Conservation (phyloP, 1,140 invertebrate genomes). For the Atta cephalotes region DNA sequence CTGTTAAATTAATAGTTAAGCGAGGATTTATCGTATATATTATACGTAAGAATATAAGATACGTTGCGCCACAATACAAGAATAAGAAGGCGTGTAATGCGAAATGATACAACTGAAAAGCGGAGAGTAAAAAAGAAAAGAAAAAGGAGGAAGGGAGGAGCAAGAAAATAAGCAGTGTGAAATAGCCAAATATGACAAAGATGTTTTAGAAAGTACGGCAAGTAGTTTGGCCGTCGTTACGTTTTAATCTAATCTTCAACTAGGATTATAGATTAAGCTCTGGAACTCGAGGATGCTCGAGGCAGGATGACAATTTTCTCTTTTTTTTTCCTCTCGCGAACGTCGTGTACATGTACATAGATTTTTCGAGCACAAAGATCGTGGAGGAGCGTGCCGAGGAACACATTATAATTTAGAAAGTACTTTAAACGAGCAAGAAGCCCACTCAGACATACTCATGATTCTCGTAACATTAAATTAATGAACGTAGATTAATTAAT, state of each 20-base stretch:
- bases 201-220: constrained; percentile 70
- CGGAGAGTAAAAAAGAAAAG: constrained; percentile 23
- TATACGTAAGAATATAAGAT: constrained; percentile 69
- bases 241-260: constrained; percentile 70
- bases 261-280: constrained; percentile 38
- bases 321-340: constrained; percentile 39
- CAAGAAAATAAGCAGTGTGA: constrained; percentile 52
- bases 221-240: constrained; percentile 71
- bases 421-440: constrained; percentile 24
- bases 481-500: constrained; percentile 75
- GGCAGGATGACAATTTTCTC: constrained; percentile 31
- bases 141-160: constrained; percentile 24
- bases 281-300: constrained; percentile 22
- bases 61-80: constrained; percentile 59
- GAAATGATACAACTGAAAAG: constrained; percentile 29
- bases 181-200: constrained; percentile 83
- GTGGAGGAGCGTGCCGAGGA: constrained; percentile 53
- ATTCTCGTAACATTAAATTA: constrained; percentile 79
- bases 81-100: constrained; percentile 34
- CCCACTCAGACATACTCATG: constrained; percentile 81
- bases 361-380: constrained; percentile 76
- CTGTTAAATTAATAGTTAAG: constrained; percentile 77
- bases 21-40: constrained; percentile 75
- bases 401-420: constrained; percentile 58
- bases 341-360: constrained; percentile 54